A percentile compares a stretch with the other conserved stretches of the same genome.
Conservation (phyloP, 2,113 vertebrate species). For the Uria lomvia region DNA sequence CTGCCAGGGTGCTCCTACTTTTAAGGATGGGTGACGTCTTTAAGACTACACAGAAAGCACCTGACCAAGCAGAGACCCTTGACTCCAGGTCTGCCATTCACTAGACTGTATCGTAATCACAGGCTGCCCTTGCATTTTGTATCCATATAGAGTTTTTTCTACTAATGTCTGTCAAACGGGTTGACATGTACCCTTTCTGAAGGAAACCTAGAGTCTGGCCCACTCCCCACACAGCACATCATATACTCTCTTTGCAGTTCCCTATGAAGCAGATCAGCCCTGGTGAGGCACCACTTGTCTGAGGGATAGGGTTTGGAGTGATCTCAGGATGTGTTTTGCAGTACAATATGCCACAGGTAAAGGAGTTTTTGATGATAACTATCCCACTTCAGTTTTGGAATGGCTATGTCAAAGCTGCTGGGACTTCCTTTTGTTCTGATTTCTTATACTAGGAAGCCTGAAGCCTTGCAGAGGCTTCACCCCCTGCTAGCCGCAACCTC, state of each 20-base stretch:
- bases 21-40: background rate
- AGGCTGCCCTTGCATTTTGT: background rate
- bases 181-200: background rate
- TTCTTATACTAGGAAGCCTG: background rate
- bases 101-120: background rate
- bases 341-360: fast-evolving
- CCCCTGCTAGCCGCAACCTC: fast-evolving
- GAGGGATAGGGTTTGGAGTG: background rate
- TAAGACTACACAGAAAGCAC: background rate
- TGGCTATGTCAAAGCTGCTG: background rate
- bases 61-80: background rate
- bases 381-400: background rate
- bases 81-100: background rate
- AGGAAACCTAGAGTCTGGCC: background rate
- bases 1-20: background rate
- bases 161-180: background rate
- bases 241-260: background rate
- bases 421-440: background rate
- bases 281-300: background rate
- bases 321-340: background rate
- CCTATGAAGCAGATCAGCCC: background rate
- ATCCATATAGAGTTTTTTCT: background rate
- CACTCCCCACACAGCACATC: background rate
- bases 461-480: background rate
- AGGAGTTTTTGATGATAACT: background rate